Conservation (phyloP, 2,113 vertebrate genomes). For the Ivindomyrus marchei region DNA sequence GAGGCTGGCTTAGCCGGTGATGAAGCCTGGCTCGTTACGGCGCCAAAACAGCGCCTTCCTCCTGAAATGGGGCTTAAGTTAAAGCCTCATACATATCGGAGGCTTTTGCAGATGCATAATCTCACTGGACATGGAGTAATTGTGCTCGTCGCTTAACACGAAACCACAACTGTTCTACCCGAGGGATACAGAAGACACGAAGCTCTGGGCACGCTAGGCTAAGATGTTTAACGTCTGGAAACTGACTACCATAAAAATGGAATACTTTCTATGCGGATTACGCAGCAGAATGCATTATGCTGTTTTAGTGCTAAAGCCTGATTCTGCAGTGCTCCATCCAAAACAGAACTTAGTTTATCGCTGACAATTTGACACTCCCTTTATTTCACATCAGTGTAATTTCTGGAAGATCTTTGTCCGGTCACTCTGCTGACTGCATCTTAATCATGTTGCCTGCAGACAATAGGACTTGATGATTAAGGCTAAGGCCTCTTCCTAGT, state of each 20-base stretch:
- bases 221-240: background rate
- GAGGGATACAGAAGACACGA: background rate
- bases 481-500: no score
- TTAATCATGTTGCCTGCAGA: background rate
- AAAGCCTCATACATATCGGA: slow-evolving; percentile 24
- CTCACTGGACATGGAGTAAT: background rate
- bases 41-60: slow-evolving; percentile 30
- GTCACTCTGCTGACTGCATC: background rate
- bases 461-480: background rate
- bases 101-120: slow-evolving; percentile 30
- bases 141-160: background rate
- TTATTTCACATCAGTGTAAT: background rate
- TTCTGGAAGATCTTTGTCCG: background rate
- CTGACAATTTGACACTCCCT: background rate
- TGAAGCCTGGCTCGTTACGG: slow-evolving; percentile 32
- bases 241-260: background rate
- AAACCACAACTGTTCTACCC: background rate
- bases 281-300: background rate
- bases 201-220: background rate
- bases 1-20: slow-evolving; percentile 37
- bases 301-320: background rate
- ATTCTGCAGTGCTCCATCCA: background rate
- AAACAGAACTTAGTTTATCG: background rate
- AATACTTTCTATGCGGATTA: background rate
- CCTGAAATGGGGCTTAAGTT: slow-evolving; percentile 2